phyloP scores from a whole-genome alignment of 2,797 vertebrate genomes.

The Platalea minor region DNA sequence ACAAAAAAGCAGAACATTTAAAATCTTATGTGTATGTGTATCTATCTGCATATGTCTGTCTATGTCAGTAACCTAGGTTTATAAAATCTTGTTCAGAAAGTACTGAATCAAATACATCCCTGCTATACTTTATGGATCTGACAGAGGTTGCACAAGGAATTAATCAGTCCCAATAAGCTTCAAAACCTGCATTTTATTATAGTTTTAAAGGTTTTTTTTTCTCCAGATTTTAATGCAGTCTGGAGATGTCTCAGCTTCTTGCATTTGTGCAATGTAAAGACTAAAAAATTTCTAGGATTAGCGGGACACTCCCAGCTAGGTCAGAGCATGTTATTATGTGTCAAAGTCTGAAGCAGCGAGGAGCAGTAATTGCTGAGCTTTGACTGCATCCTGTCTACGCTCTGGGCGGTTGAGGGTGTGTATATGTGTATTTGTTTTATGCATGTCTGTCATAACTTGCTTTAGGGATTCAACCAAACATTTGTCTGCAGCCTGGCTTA shows the following conservation, averaged over 20 bases:
- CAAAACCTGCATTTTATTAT: background rate
- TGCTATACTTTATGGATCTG: background rate
- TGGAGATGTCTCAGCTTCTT: background rate
- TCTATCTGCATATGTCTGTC: background rate
- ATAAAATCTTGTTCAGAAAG: background rate
- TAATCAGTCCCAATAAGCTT: background rate
- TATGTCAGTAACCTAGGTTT: background rate
- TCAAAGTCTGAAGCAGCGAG: background rate
- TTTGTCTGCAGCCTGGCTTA: slow-evolving; percentile 9
- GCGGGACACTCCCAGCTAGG: slow-evolving; percentile 4
- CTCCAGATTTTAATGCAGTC: background rate
- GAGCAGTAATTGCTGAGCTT: slow-evolving; percentile 41
- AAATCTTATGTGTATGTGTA: background rate
- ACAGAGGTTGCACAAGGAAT: background rate
- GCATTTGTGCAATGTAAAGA: slow-evolving; percentile 6
- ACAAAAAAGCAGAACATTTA: background rate
- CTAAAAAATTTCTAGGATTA: slow-evolving; percentile 30
- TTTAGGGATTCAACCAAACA: slow-evolving; percentile 34
- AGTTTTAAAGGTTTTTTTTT: background rate
- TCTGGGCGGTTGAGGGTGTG: slow-evolving; percentile 48
- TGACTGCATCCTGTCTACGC: background rate
- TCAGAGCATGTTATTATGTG: slow-evolving; percentile 7
- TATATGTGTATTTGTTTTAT: background rate
- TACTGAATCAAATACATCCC: background rate
- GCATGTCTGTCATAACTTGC: slow-evolving; percentile 49